Conservation (phyloP, 2,113 vertebrate species). For the Alethe diademata region DNA sequence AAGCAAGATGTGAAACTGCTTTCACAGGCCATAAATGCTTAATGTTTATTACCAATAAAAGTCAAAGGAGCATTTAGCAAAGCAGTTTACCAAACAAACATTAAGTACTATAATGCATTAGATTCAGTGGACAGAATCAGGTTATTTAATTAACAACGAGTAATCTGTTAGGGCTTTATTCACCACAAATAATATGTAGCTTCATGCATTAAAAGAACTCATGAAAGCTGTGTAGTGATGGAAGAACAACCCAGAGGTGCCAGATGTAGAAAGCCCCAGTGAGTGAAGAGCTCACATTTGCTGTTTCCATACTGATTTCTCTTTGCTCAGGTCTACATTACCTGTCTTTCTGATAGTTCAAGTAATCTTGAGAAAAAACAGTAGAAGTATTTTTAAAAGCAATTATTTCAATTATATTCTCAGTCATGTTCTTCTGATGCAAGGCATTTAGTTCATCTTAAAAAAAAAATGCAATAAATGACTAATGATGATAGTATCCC, state of each 20-base stretch:
- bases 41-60: constrained; percentile 86
- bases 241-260: neutral
- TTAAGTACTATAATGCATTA: constrained; percentile 81
- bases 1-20: constrained; percentile 72
- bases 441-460: neutral
- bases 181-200: constrained; percentile 70
- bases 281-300: neutral
- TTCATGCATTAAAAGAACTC: neutral
- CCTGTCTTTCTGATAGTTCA: neutral
- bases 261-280: neutral
- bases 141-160: constrained; percentile 80
- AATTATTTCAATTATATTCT: neutral
- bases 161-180: constrained; percentile 73
- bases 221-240: neutral
- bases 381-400: neutral
- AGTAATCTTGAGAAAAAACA: neutral
- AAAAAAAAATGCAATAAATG: neutral
- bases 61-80: constrained; percentile 83
- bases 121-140: constrained; percentile 77
- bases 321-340: neutral
- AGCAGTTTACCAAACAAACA: constrained; percentile 83
- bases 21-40: constrained; percentile 83
- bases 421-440: neutral
- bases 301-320: neutral
- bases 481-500: neutral